Conservation (phyloP, 2,888 invertebrate species). For the Sinopyrophorus schimmeli region DNA sequence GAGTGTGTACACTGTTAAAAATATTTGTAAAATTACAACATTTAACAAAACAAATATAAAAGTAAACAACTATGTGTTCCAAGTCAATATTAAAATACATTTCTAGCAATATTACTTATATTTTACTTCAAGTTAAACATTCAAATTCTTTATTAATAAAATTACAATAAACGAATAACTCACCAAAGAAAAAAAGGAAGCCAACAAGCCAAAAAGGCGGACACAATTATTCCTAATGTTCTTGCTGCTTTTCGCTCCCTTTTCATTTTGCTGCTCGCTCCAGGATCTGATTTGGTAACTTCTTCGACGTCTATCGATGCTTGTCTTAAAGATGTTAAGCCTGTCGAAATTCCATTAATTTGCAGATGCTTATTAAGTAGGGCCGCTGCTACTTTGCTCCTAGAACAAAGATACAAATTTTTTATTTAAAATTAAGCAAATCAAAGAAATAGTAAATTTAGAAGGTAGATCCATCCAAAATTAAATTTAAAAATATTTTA, state of each 20-base stretch:
- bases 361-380: slow-evolving; percentile 86
- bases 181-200: slow-evolving; percentile 94
- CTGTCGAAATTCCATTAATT: slow-evolving; percentile 84
- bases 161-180: too few species aligned
- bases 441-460: too few species aligned
- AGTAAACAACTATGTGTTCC: too few species aligned
- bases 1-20: too few species aligned
- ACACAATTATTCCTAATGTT: slow-evolving; percentile 95
- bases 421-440: not conserved
- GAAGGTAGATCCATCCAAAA: too few species aligned
- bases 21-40: too few species aligned
- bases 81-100: too few species aligned
- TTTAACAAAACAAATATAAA: too few species aligned
- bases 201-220: slow-evolving; percentile 94
- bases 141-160: too few species aligned
- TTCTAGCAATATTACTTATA: too few species aligned
- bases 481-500: too few species aligned
- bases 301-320: slow-evolving; percentile 51
- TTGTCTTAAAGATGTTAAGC: slow-evolving; percentile 57
- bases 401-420: slow-evolving; percentile 52
- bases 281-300: slow-evolving; percentile 55
- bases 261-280: slow-evolving; percentile 83
- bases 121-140: too few species aligned
- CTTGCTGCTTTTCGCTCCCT: slow-evolving; percentile 88
- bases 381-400: slow-evolving; percentile 87